phyloP scores from a whole-genome alignment of 2,888 invertebrate species.

The Clanis bilineata region DNA sequence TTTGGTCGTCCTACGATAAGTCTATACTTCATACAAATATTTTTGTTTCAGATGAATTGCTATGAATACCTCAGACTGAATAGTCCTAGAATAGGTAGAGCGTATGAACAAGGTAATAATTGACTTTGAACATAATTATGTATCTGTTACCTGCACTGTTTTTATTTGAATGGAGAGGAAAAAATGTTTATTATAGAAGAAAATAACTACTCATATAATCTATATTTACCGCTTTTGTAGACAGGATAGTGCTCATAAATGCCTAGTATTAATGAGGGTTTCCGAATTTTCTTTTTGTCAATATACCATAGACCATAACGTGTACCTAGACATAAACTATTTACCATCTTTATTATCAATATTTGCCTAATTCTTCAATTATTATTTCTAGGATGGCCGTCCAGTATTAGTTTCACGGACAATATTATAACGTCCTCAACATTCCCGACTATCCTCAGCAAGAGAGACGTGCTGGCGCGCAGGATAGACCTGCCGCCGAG shows the following conservation, averaged over 20 bases:
- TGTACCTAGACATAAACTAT: too few relatives aligned
- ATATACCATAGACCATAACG: too few relatives aligned
- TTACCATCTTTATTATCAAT: too few relatives aligned
- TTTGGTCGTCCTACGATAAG: not conserved
- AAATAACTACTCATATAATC: too few relatives aligned
- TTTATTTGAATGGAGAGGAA: too few relatives aligned
- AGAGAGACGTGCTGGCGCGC: conserved; percentile 21
- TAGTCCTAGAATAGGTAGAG: conserved; percentile 38
- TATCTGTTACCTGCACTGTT: not conserved
- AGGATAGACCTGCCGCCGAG: conserved; percentile 36
- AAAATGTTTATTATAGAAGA: too few relatives aligned
- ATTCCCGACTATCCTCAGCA: conserved; percentile 19
- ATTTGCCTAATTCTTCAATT: too few relatives aligned
- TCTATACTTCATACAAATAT: not conserved
- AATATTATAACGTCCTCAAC: conserved; percentile 17
- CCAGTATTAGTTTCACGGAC: conserved; percentile 24
- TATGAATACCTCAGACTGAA: conserved; percentile 51
- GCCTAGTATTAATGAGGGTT: too few relatives aligned
- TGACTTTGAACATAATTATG: not conserved
- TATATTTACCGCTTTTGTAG: too few relatives aligned
- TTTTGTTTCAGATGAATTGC: conserved; percentile 62
- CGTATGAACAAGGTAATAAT: conserved; percentile 48
- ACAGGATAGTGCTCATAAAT: too few relatives aligned
- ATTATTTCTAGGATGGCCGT: conserved; percentile 37
- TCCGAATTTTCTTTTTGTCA: too few relatives aligned